Conservation (phyloP, 64 coral and sea anemone genomes). For the Actinia tenebrosa region DNA sequence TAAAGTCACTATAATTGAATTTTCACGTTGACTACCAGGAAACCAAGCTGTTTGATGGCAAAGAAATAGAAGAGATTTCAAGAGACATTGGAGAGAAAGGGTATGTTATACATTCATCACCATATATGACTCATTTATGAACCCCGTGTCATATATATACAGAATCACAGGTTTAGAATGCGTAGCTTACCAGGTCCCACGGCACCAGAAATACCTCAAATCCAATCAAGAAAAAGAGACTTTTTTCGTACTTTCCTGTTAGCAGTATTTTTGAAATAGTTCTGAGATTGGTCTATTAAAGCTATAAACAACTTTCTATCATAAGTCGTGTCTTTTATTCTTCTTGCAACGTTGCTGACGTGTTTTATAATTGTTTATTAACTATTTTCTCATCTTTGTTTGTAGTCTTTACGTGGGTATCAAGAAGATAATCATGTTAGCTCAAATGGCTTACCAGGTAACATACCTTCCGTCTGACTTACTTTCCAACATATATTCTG, state of each 20-base stretch:
- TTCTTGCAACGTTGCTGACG: background rate
- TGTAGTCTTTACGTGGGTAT: conserved; percentile 83
- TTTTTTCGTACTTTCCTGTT: no score
- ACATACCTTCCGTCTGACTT: background rate
- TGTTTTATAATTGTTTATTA: background rate
- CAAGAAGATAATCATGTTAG: conserved; percentile 88
- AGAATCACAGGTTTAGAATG: no score
- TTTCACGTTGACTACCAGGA: conserved; percentile 25
- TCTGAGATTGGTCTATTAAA: no score
- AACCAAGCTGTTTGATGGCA: conserved; percentile 65
- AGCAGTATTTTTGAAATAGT: no score
- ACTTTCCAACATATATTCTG: no score
- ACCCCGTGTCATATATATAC: no score
- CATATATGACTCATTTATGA: no score
- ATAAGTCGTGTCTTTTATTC: background rate
- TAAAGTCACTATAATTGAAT: background rate
- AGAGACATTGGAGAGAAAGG: conserved; percentile 71
- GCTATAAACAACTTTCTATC: no score
- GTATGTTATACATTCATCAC: conserved; percentile 14
- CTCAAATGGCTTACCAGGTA: conserved; percentile 94
- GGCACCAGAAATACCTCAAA: no score
- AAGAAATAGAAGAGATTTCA: conserved; percentile 74
- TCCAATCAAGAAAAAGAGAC: no score
- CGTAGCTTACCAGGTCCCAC: no score
- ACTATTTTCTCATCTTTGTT: background rate